Percentiles rank a stretch among this genome's conserved stretches.
These are phyloP conservation scores for Boloria euphrosyne DNA, from an alignment of 2,888 invertebrate genomes.

Conservation along the genomic window DNA sequence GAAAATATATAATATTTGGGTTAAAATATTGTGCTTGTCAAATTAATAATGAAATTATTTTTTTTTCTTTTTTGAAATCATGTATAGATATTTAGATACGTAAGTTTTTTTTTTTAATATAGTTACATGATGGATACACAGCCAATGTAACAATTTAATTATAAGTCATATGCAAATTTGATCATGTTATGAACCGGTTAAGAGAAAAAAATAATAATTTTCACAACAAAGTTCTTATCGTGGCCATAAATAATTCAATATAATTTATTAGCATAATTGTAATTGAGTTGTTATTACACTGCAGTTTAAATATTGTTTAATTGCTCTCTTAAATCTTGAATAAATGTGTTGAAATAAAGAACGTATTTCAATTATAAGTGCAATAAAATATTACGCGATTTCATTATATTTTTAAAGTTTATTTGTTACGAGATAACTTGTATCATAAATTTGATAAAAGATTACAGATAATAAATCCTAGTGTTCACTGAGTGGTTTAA, in stretches of 20 bases:
- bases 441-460: too few species aligned
- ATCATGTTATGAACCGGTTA: constrained; percentile 7
- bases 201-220: constrained; percentile 11
- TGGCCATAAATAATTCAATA: constrained; percentile 17
- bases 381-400: background rate
- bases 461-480: too few species aligned
- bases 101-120: background rate
- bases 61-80: too few species aligned
- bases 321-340: constrained; percentile 19
- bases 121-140: background rate
- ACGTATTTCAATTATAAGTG: constrained; percentile 4
- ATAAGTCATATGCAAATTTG: constrained; percentile 11
- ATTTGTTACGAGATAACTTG: too few species aligned
- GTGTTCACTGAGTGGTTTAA: too few species aligned
- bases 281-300: constrained; percentile 34
- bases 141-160: constrained; percentile 9
- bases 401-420: background rate
- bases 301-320: constrained; percentile 21
- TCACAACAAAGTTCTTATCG: constrained; percentile 19
- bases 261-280: constrained; percentile 28
- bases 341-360: constrained; percentile 14
- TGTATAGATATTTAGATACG: too few species aligned
- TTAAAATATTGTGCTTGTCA: background rate
- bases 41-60: too few species aligned
- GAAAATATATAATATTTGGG: background rate